Evolutionary conservation across 2,888 invertebrate species (phyloP), one percentile per base, ranked within the genome.

Genomic region (Allacma fusca): DNA sequence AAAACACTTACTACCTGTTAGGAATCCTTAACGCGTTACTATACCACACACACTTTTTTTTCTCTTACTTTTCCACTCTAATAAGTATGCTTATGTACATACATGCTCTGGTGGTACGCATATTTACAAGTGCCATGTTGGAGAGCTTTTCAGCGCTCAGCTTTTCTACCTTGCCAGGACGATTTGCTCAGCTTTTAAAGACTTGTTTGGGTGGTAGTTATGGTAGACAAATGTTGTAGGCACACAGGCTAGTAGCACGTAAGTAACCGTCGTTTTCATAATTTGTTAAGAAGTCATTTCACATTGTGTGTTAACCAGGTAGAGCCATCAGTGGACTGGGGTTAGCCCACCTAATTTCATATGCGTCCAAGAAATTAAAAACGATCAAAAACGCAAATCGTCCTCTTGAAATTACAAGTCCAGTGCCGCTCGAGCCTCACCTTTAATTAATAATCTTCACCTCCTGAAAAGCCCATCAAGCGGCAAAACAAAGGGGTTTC

Each of bases 331-430:
- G 13, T 23, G 13, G 26, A 62, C 26, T 26, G 9, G 24, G 62
- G 12, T 23, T 26, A 26, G 62, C 23, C 62, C 62, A 24, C 2
- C 24, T 62, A 13, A 62, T 24, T 62, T 62, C 62, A 26, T 62
- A 62, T 16, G 62, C 62, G 24, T 16, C 57, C 7, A 62, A 24
- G 1, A 62, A 62, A 62, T 62, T 62, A 62, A 62, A 62, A 62
- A 24, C 23, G 7, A 57, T 62, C 23, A n/a, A 62, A n/a, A 21
- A 23, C 62, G 62, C 9, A 26, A 24, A 62, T 5, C 23, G 1
- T 12, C 23, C 2, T 62, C 4, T 4, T 62, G 1, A 24, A 62
- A 19, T 9, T 23, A 12, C 26, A 62, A 62, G 26, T 24, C 19
- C 23, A 62, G 26, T 62, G 62, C 23, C 62, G 23, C 62, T 62